These are phyloP conservation scores for Pica pica DNA, from an alignment of 2,113 vertebrate genomes.

Conservation along the genomic window DNA sequence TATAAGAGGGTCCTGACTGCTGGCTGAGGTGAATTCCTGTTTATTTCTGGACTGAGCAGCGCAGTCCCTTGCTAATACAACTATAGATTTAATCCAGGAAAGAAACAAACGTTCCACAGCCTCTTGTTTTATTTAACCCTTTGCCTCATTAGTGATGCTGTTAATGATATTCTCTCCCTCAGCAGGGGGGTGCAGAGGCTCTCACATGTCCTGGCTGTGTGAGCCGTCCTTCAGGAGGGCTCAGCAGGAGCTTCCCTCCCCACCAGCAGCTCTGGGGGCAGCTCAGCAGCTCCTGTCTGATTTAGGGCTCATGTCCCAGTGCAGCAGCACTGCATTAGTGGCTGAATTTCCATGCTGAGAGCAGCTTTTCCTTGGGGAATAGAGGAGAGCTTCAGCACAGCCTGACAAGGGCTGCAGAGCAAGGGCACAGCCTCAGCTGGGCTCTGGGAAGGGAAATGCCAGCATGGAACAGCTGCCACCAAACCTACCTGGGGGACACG, in stretches of 20 bases:
- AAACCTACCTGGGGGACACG: conserved; percentile 55
- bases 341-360: background rate
- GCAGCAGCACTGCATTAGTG: background rate
- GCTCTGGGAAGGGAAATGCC: background rate
- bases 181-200: background rate
- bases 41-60: background rate
- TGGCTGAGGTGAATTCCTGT: background rate
- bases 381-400: background rate
- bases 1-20: background rate
- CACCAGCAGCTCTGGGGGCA: background rate
- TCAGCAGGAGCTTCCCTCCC: background rate
- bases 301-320: background rate
- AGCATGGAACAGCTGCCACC: background rate
- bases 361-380: background rate
- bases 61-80: background rate
- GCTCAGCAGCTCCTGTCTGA: background rate
- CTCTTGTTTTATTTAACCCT: background rate
- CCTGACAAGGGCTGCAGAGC: background rate
- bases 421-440: background rate
- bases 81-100: background rate
- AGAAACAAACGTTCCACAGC: background rate
- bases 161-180: background rate
- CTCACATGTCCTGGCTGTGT: background rate
- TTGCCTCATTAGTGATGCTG: background rate
- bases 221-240: background rate